A percentile compares a stretch with the other conserved stretches of the same genome.
Conservation (phyloP, 2,797 vertebrate genomes). For the Poeciliopsis gracilis region DNA sequence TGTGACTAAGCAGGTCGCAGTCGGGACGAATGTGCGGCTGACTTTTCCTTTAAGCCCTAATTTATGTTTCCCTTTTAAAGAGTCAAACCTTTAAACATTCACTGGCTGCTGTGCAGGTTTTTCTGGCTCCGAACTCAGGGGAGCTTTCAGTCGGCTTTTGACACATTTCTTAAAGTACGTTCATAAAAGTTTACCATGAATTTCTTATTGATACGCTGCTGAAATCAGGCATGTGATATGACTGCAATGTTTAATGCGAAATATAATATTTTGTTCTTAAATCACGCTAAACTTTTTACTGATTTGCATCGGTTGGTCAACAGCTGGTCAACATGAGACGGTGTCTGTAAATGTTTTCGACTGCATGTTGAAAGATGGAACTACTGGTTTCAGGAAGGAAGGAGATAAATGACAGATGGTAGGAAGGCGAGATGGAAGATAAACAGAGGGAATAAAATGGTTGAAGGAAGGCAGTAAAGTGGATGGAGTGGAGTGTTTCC, state of each 20-base stretch:
- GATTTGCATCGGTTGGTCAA: neutral
- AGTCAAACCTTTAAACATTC: neutral
- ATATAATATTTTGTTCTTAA: neutral
- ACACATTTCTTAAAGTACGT: neutral
- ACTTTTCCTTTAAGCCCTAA: slow-evolving; percentile 3
- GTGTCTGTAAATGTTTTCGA: neutral
- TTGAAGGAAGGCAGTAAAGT: neutral
- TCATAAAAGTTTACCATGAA: neutral
- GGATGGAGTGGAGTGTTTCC: too few relatives aligned
- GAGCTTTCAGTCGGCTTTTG: neutral
- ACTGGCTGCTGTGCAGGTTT: neutral
- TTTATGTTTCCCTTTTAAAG: neutral
- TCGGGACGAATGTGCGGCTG: neutral
- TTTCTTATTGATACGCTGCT: neutral
- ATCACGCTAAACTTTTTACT: neutral
- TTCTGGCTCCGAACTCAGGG: neutral
- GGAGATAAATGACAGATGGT: neutral
- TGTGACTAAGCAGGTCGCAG: slow-evolving; percentile 4
- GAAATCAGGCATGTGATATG: neutral
- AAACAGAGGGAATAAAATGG: too few relatives aligned
- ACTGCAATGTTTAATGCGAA: too few relatives aligned
- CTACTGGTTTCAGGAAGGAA: neutral
- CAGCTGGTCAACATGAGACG: neutral
- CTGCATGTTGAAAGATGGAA: neutral
- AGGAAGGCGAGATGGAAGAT: neutral